A percentile compares a stretch with the other conserved stretches of the same genome.
Conservation (phyloP, 2,888 invertebrate species). For the Gibbula magus region DNA sequence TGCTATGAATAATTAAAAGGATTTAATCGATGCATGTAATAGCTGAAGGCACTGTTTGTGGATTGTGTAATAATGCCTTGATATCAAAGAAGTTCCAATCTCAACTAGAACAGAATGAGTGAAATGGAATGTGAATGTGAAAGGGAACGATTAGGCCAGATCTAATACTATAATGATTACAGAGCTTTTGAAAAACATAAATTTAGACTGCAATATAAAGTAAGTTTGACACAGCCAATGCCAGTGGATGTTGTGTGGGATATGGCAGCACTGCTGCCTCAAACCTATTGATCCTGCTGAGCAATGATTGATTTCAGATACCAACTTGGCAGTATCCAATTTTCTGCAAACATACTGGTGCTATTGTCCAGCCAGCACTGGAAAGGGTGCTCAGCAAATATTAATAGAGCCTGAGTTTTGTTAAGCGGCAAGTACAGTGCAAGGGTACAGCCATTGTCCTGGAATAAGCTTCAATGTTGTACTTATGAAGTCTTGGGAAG, state of each 20-base stretch:
- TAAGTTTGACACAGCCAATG: neutral
- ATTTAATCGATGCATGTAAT: too few species aligned
- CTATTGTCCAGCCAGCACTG: neutral
- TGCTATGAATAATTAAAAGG: too few species aligned
- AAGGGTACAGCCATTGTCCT: too few species aligned
- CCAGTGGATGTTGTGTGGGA: neutral
- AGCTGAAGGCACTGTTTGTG: too few species aligned
- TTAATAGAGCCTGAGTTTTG: neutral
- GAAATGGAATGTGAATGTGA: neutral
- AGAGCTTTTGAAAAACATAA: neutral
- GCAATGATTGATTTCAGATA: neutral
- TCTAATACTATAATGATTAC: neutral
- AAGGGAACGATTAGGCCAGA: neutral
- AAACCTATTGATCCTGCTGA: neutral
- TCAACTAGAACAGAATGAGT: too few species aligned
- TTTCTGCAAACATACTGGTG: slow-evolving; percentile 2
- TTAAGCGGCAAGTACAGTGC: too few species aligned
- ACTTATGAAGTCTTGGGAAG: too few species aligned
- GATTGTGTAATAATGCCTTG: too few species aligned
- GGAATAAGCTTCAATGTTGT: too few species aligned
- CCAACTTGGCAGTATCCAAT: neutral
- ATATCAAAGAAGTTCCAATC: too few species aligned
- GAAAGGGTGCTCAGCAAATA: neutral
- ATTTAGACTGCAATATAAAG: neutral
- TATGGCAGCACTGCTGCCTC: too few species aligned